Evolutionary conservation across 2,888 invertebrate species (phyloP), one percentile per base, ranked within the genome.

Genomic region (Calephelis perditalis): DNA sequence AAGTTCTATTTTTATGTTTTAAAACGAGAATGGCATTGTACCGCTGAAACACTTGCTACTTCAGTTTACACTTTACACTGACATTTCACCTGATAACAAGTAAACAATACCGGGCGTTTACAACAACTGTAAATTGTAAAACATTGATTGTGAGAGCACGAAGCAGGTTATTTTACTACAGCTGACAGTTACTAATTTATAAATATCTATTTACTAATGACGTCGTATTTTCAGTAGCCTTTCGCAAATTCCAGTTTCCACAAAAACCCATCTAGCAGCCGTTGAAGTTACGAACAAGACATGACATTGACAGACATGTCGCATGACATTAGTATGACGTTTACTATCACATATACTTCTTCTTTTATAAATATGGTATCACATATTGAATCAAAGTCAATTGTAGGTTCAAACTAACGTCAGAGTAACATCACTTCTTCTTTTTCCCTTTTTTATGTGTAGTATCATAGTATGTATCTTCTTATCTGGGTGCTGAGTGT

Each of bases 31-130:
- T 62, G 60, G 67, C 72, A 71, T 70, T 75, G 73, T 72, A 74
- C 75, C 71, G 74, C 71, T 73, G 73, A 72, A 68, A 70, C 67
- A 65, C 66, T 66, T 66, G 69, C 44, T 70, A 71, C 62, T 56
- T 66, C 65, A 64, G 65, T 68, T 68, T 26, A 26, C 26, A 26
- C 7, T 40, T 6, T 70, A 69, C 70, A 75, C 73, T 72, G 73
- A 65, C 64, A 70, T 68, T 66, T 68, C 71, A 69, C 69, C 69
- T 70, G 69, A 70, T 70, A 74, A 76, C 69, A 79, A 81, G 85
- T 86, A 87, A 87, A 86, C 84, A 83, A 77, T 78, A 81, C 83
- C 85, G 83, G 84, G 74, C 75, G 76, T 79, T 77, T 81, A 40
- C 76, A 77, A 81, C 71, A 75, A 70, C 70, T 75, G 26, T 26